These are phyloP conservation scores for Poecilobothrus nobilitatus DNA, from an alignment of 2,888 invertebrate genomes.

Conservation along the genomic window DNA sequence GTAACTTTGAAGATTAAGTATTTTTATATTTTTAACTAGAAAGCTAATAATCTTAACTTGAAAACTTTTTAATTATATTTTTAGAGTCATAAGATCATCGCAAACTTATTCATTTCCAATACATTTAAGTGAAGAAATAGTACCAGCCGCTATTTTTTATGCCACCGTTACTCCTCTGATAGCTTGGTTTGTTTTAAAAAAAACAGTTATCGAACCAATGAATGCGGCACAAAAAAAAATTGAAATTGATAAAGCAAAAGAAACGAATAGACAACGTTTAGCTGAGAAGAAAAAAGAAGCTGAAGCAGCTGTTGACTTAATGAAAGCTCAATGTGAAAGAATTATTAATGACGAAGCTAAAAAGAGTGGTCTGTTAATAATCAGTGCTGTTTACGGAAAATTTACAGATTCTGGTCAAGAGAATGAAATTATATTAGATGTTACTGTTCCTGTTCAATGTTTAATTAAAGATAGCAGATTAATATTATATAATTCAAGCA, in stretches of 20 bases:
- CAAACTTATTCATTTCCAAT: conserved; percentile 86
- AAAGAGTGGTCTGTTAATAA: conserved; percentile 75
- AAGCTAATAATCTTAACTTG: neutral
- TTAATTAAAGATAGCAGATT: conserved; percentile 86
- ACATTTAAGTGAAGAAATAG: conserved; percentile 79
- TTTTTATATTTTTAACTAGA: conserved; percentile 26
- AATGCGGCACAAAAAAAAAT: conserved; percentile 66
- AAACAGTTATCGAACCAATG: conserved; percentile 77
- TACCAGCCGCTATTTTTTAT: conserved; percentile 86
- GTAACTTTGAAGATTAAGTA: conserved; percentile 83
- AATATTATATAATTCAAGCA: conserved; percentile 72
- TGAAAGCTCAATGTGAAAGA: conserved; percentile 83
- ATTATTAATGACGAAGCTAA: conserved; percentile 72
- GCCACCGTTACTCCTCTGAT: conserved; percentile 82
- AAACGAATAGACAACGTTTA: conserved; percentile 64
- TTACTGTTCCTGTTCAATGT: conserved; percentile 90
- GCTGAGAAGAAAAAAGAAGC: conserved; percentile 76
- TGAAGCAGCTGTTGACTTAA: conserved; percentile 74
- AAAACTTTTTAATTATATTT: conserved; percentile 23
- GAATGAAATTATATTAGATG: conserved; percentile 56
- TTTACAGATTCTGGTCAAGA: conserved; percentile 36
- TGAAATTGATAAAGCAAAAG: conserved; percentile 72
- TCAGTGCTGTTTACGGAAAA: conserved; percentile 74
- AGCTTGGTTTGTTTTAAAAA: conserved; percentile 72
- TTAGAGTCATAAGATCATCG: conserved; percentile 72